A percentile compares a stretch with the other conserved stretches of the same genome.
Conservation (phyloP, 2,797 vertebrate genomes). For the Chelmon rostratus region DNA sequence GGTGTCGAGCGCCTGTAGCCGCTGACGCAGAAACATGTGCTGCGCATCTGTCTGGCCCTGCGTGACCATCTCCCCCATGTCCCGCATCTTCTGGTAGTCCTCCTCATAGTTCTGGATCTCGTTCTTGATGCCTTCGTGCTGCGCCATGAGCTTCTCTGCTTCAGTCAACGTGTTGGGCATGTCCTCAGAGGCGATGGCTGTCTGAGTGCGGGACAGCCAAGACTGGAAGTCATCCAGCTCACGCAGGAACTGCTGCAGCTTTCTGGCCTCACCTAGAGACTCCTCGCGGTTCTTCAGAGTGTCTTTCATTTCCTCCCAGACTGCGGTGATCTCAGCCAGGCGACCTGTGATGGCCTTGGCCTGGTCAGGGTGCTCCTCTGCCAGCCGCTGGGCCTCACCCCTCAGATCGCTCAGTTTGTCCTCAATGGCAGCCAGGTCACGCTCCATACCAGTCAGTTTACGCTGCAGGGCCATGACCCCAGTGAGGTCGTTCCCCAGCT, state of each 20-base stretch:
- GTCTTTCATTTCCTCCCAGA: constrained; percentile 95
- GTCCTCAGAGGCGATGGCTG: constrained; percentile 95
- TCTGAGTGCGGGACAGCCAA: constrained; percentile 96
- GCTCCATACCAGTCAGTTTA: constrained; percentile 95
- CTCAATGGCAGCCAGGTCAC: constrained; percentile 94
- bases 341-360: constrained; percentile 91
- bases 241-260: constrained; percentile 95
- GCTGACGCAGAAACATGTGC: constrained; percentile 95
- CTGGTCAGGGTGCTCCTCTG: constrained; percentile 92
- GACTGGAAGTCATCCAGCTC: constrained; percentile 97
- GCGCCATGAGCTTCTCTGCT: constrained; percentile 94
- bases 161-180: constrained; percentile 95
- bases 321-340: constrained; percentile 90
- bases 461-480: constrained; percentile 96
- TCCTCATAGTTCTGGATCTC: constrained; percentile 96
- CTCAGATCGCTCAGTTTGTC: constrained; percentile 92
- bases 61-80: constrained; percentile 98
- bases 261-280: constrained; percentile 95
- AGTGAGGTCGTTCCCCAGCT: constrained; percentile 93
- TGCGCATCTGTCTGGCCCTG: constrained; percentile 95
- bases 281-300: constrained; percentile 91
- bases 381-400: constrained; percentile 91
- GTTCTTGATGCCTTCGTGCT: constrained; percentile 95
- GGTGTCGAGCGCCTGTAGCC: constrained; percentile 94
- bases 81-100: constrained; percentile 97